Conservation (phyloP, 2,113 vertebrate genomes). For the Oncorhynchus gorbuscha region DNA sequence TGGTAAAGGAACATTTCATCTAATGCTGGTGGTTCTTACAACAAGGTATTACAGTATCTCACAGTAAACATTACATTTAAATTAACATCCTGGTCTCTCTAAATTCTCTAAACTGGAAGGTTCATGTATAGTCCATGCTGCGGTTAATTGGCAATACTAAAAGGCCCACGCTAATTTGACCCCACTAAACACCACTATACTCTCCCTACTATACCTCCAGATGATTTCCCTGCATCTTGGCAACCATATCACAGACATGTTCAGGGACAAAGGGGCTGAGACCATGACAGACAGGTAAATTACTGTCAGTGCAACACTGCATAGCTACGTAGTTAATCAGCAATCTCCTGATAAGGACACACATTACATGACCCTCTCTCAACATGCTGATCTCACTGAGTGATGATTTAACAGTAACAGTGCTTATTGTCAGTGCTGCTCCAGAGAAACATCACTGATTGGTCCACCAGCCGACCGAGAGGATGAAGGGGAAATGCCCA, state of each 20-base stretch:
- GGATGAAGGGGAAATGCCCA: background rate
- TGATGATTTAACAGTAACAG: slow-evolving; percentile 45
- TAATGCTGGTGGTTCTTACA: no score
- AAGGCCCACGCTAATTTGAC: slow-evolving; percentile 32
- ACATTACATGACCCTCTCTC: slow-evolving; percentile 28
- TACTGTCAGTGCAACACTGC: slow-evolving; percentile 48
- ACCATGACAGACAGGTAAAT: slow-evolving; percentile 45
- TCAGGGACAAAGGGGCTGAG: slow-evolving; percentile 1
- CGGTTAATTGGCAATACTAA: slow-evolving; percentile 25
- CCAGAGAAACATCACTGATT: slow-evolving; percentile 31
- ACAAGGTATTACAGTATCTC: background rate
- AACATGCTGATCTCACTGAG: slow-evolving; percentile 36
- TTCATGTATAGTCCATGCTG: no score
- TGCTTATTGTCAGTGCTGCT: slow-evolving; percentile 48
- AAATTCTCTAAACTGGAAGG: slow-evolving; percentile 24
- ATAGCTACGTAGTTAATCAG: slow-evolving; percentile 53
- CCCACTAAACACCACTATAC: slow-evolving; percentile 9
- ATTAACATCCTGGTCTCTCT: slow-evolving; percentile 5
- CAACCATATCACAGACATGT: slow-evolving; percentile 16
- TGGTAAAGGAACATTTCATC: no score
- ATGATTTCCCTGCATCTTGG: slow-evolving; percentile 29
- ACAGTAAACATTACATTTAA: slow-evolving; percentile 20
- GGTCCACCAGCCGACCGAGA: slow-evolving; percentile 31
- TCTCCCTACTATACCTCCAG: slow-evolving; percentile 30
- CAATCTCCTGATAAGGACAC: slow-evolving; percentile 53